Base-by-base conservation (phyloP, 2,113 vertebrate genomes). In the Eurystomus gularis region DNA sequence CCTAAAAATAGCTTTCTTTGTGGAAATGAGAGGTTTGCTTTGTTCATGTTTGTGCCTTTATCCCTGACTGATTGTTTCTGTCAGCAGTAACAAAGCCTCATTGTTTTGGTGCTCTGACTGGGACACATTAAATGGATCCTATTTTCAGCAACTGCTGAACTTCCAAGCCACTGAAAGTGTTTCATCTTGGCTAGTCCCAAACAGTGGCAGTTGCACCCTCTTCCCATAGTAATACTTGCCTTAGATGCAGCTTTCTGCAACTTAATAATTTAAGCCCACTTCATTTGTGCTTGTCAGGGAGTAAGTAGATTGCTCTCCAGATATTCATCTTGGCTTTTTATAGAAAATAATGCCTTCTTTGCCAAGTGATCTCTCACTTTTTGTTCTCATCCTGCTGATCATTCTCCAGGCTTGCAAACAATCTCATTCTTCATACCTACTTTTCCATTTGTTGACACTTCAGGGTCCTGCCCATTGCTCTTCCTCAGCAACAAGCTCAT, bases 401-500 rank as follows among this genome's bases (percentile, higher is more conserved):
- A 3, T 86, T 94, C 72, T 91, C 65, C 17, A 33, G 39, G 37
- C 88, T 93, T 1, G 1, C 86, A 92, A 92, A 82, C 83, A 93
- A 79, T 62, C 88, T 95, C 57, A 91, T 95, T 97, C 96, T 95
- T 97, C 82, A 93, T 72, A 78, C 69, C 79, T 86, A 13, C 61
- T 94, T 96, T 81, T 95, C 94, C 49, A 88, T 93, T 81, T 79
- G 57, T 65, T 93, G 92, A 81, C 96, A 92, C 11, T 82, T 90
- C 28, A 62, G 91, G 61, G 62, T 95, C 40, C 83, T 96, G 86
- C 80, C 69, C 72, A 17, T 86, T 96, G 94, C 80, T 94, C 40
- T 93, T 52, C 44, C 35, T 84, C n/a, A 48, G 88, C 83, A 95
- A 72, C 69, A 75, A 96, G 86, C 94, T 96, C 91, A 91, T 95